Base-by-base conservation (phyloP, 2,888 invertebrate genomes). In the Drosophila paranaensis region DNA sequence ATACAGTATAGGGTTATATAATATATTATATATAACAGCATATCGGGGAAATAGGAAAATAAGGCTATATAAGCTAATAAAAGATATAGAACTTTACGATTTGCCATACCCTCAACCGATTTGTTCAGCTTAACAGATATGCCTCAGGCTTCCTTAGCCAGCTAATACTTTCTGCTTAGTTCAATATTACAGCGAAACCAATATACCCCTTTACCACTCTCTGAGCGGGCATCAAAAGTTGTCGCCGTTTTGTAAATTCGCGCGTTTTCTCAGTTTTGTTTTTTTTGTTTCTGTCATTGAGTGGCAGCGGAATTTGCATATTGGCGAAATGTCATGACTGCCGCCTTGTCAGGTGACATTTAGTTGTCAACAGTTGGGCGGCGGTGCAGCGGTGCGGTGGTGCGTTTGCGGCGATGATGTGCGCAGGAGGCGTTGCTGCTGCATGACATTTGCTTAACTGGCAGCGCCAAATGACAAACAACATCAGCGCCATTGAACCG, bases 401-500 rank as follows among this genome's bases (percentile, higher is more conserved):
- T 16, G 57, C 46, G 27, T 14, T 3, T 3, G 40, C 40, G 1
- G 14, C 14, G 61, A 30, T 13, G 55, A 9, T 42, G 39, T 20
- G 27, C 42, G 27, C 16, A 33, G 14, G 53, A 16, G 57, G 46
- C 25, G 57, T 37, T 39, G 54, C 54, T 40, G 39, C 54, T 56
- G 54, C 46, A 60, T 75, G 83, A 77, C 86, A 83, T 82, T 82
- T 80, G 58, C 58, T 33, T 40, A 56, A 33, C 55, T 20, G 42
- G 14, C 55, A 56, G 81, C 46, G 65, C 51, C 73, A 79, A 84
- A 79, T 85, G 82, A 74, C 84, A 81, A 86, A 84, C 80, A 86
- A 74, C 79, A 83, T 77, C 74, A 70, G 63, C 77, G 72, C 77
- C 76, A 86, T 86, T 88, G 88, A 86, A 84, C 84, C 88, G 88